These are phyloP conservation scores for Thalassophryne amazonica DNA, from an alignment of 2,797 vertebrate species.

Conservation along the genomic window DNA sequence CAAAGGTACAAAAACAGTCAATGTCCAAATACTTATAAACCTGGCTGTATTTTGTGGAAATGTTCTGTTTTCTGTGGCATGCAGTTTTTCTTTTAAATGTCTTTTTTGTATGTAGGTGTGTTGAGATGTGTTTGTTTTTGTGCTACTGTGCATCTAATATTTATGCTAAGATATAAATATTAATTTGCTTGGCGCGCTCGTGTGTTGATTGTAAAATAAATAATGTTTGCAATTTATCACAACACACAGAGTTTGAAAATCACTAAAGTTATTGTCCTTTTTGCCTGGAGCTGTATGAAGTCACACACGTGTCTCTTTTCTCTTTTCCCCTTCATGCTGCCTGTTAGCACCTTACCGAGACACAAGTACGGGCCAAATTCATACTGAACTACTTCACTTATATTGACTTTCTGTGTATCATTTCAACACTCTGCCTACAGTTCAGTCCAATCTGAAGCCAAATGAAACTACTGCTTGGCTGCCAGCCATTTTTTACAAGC, in stretches of 20 bases:
- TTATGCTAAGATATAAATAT: not conserved
- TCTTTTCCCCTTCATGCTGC: constrained; percentile 90
- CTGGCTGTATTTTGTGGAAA: constrained; percentile 30
- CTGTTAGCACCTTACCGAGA: constrained; percentile 99
- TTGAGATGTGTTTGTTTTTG: constrained; percentile 4
- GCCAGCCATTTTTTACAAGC: too few relatives aligned
- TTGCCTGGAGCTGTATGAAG: constrained; percentile 80
- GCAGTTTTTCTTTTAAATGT: constrained; percentile 4
- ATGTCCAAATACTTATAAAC: too few relatives aligned
- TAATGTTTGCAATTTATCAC: too few relatives aligned
- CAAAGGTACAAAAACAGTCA: too few relatives aligned
- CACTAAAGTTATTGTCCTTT: too few relatives aligned
- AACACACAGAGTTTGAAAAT: constrained; percentile 21
- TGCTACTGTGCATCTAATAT: constrained; percentile 3
- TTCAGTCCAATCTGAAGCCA: constrained; percentile 14
- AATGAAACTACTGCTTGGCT: constrained; percentile 28
- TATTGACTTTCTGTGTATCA: constrained; percentile 86
- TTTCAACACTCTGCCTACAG: constrained; percentile 26
- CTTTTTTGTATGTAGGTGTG: not conserved
- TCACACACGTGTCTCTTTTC: constrained; percentile 84
- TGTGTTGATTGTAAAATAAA: constrained; percentile 15
- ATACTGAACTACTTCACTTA: constrained; percentile 87
- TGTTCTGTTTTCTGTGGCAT: constrained; percentile 5
- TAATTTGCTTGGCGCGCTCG: constrained; percentile 5
- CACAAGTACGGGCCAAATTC: constrained; percentile 93